Evolutionary conservation across 2,113 vertebrate species (phyloP).

Genomic region (Gymnobelideus leadbeateri): DNA sequence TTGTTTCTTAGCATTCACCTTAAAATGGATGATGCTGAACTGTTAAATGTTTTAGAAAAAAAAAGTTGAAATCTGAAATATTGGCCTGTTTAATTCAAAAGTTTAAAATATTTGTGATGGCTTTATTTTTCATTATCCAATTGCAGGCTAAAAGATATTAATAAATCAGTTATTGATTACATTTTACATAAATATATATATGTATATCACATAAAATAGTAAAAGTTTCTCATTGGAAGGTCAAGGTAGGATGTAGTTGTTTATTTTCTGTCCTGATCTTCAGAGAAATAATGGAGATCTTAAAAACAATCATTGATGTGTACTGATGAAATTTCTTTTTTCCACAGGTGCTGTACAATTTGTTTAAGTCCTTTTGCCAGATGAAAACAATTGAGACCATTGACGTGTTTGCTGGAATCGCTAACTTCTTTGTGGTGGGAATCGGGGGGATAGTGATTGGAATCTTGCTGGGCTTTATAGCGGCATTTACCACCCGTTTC

Average conservation of each 20-base stretch:
- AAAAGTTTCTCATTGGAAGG: neutral
- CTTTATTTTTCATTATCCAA: neutral
- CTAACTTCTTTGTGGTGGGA: constrained; percentile 94
- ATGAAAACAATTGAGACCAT: constrained; percentile 93
- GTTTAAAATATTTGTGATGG: neutral
- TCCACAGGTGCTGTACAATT: constrained; percentile 95
- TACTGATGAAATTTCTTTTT: constrained; percentile 69
- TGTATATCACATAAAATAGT: neutral
- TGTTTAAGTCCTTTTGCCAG: constrained; percentile 95
- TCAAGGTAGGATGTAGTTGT: neutral
- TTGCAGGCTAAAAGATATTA: neutral
- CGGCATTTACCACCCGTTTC: constrained; percentile 97
- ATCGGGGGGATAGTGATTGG: constrained; percentile 94
- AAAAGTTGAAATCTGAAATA: neutral
- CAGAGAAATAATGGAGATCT: fast-evolving
- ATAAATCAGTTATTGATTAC: neutral
- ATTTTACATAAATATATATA: neutral
- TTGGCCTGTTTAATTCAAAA: neutral
- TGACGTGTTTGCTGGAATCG: constrained; percentile 94
- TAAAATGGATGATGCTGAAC: neutral
- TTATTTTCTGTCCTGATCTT: neutral
- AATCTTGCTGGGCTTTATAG: constrained; percentile 94
- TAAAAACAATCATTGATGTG: constrained; percentile 46
- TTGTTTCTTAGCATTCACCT: neutral
- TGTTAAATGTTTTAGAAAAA: neutral